Evolutionary conservation across 2,888 invertebrate genomes (phyloP), one percentile per base, ranked within the genome.

Genomic region (Escarpia spicata): DNA sequence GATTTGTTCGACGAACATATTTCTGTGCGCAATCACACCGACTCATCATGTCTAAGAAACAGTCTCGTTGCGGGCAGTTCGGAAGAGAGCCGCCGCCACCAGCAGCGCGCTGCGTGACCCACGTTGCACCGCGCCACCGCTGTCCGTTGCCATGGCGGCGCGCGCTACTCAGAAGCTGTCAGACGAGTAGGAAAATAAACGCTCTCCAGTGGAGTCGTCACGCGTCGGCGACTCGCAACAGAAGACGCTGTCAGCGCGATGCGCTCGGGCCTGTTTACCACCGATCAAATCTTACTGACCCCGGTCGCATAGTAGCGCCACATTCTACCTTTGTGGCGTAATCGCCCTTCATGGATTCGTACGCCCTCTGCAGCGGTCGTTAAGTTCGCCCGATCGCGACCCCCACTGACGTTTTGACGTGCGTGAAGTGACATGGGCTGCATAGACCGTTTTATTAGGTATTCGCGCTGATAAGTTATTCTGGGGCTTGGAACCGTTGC

Each of bases 351-450:
- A 75, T 6, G 19, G 19, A n/a, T 75, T 75, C 26, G 75, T 75
- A 19, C 75, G 75, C 75, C 75, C 75, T 75, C 75, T 75, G 75
- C n/a, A 75, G 75, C 75, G 75, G 75, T 75, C 75, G 26, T 75
- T 75, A 75, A 75, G 75, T 75, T 26, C 75, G 26, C 75, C 75
- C 52, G 52, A 52, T 52, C 52, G 52, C 9, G 10, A 9, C 52
- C 75, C 6, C 75, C 75, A 75, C 6, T n/a, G n/a, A 6, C 26
- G 75, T 75, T 75, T 75, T 75, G 75, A 2, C 75, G 26, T 75
- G 75, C 19, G n/a, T 26, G 26, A 9, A 52, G 52, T 12, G 15
- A 2, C 26, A 15, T 3, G n/a, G 75, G 26, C 52, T 3, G 3
- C 26, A n/a, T 26, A 2, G 1, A 75, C 19, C 75, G 12, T 52